Base-by-base conservation (phyloP, 2,888 invertebrate genomes). In the Magallana nippona region DNA sequence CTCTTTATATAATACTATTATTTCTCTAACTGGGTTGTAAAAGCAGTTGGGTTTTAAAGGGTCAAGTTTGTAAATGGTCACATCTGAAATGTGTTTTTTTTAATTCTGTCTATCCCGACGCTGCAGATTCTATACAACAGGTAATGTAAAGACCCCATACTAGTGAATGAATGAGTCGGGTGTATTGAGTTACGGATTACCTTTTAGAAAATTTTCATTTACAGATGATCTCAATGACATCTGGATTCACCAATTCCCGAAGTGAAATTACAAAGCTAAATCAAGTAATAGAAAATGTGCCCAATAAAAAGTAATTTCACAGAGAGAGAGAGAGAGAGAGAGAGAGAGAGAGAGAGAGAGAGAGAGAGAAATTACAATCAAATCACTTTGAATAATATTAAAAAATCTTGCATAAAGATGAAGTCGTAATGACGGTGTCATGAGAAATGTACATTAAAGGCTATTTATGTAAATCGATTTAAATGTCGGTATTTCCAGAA, bases 11-110 rank as follows among this genome's bases (percentile, higher is more conserved):
- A 71, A 71, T 71, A 10, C 27, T 71, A 71, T 71, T 71, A 71
- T 71, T 71, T 71, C 32, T 27, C 27, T 71, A 71, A 71, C 71
- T 71, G 71, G 71, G 71, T 71, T 71, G 71, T 13, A 71, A 71
- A 71, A 71, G 71, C 71, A 71, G 71, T 71, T 22, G 44, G 71
- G 27, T 71, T 71, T 71, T 71, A 71, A 71, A 27, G 71, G 71
- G 71, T 71, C 71, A 71, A 27, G 27, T 22, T 13, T 71, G 15
- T 13, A 71, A 27, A 22, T 27, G 71, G 32, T 27, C 71, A 71
- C 13, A 32, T 27, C 15, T 44, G 8, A 44, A 71, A 15, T 27
- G 15, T 71, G 5, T 71, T 27, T 27, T 27, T 32, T 11, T 5
- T 27, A 5, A 27, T 13, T 27, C 15, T 71, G 15, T 27, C 15